A percentile compares a stretch with the other conserved stretches of the same genome.
Evolutionary conservation across 2,797 vertebrate genomes (phyloP).

Genomic region (Florisuga fusca): DNA sequence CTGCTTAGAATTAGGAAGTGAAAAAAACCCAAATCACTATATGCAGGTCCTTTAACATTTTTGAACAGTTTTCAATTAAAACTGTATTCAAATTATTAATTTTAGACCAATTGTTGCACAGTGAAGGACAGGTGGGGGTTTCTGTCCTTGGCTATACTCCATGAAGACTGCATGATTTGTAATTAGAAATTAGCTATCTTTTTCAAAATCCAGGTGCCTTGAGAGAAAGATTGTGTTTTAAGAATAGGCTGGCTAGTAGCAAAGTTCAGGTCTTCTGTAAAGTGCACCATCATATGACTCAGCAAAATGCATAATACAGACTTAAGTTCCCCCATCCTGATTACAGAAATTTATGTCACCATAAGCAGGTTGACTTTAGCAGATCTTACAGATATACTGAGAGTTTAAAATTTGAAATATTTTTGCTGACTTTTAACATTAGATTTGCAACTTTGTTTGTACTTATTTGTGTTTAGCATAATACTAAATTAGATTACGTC

Average conservation of each 20-base stretch:
- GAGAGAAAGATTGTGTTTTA: background rate
- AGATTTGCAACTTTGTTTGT: background rate
- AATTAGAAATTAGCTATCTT: conserved; percentile 26
- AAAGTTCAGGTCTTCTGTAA: conserved; percentile 4
- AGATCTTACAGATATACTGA: background rate
- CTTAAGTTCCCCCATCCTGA: background rate
- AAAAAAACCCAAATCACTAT: background rate
- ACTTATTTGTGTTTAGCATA: background rate
- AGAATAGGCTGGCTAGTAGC: background rate
- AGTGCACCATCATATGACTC: background rate
- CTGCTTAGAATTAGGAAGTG: background rate
- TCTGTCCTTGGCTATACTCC: background rate
- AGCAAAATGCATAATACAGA: background rate
- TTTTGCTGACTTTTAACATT: background rate
- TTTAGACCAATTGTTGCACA: background rate
- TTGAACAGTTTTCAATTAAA: background rate
- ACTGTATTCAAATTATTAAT: conserved; percentile 1
- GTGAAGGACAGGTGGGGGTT: background rate
- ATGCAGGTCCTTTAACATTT: background rate
- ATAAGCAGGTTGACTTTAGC: background rate
- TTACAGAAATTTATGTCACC: background rate
- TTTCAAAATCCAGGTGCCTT: background rate
- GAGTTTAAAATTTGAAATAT: background rate
- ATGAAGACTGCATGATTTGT: background rate
- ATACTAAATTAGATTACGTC: background rate